Percentiles rank a stretch among this genome's conserved stretches.
phyloP scores from a whole-genome alignment of 2,888 invertebrate genomes.

The Brachyptera risi region DNA sequence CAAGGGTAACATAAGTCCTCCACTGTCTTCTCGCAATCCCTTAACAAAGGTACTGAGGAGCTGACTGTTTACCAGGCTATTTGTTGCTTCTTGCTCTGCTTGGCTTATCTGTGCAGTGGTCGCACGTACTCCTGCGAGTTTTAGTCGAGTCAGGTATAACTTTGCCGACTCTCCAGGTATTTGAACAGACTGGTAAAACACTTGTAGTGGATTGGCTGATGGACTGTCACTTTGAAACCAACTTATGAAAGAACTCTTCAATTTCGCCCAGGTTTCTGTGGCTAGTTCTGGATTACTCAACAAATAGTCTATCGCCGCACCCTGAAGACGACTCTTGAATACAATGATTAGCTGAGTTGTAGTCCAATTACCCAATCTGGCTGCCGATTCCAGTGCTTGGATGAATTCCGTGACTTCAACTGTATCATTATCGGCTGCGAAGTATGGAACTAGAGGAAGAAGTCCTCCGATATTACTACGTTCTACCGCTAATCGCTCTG shows the following conservation, averaged over 20 bases:
- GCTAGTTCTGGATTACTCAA: neutral
- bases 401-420: neutral
- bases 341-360: neutral
- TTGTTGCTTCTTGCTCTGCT: too few species aligned
- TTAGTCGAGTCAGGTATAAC: neutral
- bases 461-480: neutral
- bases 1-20: neutral
- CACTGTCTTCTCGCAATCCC: neutral
- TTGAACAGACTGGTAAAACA: neutral
- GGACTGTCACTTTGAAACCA: neutral
- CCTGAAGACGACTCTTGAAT: neutral
- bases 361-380: neutral
- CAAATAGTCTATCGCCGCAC: neutral
- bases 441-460: neutral
- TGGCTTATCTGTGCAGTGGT: too few species aligned
- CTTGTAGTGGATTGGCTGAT: neutral
- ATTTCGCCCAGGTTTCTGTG: neutral
- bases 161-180: neutral
- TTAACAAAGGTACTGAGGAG: neutral
- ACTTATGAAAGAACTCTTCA: neutral
- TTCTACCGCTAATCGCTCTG: neutral
- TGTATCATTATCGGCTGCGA: neutral
- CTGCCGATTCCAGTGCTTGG: neutral
- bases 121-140: too few species aligned
- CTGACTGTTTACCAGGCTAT: too few species aligned